Conservation (phyloP, 2,113 vertebrate species). For the Hemichromis elongatus region DNA sequence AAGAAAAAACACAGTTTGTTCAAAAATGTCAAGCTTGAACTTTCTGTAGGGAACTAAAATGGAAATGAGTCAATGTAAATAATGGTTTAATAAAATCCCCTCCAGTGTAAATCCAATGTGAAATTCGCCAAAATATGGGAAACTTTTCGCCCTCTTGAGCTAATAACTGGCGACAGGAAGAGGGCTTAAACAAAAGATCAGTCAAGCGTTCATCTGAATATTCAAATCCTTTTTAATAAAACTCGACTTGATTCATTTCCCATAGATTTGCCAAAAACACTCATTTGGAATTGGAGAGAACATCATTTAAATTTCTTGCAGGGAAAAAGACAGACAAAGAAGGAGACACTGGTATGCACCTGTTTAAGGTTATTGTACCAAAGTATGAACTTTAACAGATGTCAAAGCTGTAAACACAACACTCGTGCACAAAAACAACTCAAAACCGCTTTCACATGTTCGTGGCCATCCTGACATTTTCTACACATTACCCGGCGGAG, state of each 20-base stretch:
- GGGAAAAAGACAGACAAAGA: not conserved
- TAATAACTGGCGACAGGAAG: conserved; percentile 74
- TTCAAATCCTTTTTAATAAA: conserved; percentile 79
- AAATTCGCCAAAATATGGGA: conserved; percentile 72
- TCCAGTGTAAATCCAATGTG: conserved; percentile 72
- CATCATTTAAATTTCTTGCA: conserved; percentile 63
- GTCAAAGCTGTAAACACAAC: not conserved
- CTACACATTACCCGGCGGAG: not conserved
- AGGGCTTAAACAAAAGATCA: conserved; percentile 80
- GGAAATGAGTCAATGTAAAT: conserved; percentile 78
- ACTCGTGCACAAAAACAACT: not conserved
- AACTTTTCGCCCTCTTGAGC: conserved; percentile 75
- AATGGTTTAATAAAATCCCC: conserved; percentile 77
- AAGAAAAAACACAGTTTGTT: conserved; percentile 64
- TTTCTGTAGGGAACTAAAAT: conserved; percentile 69
- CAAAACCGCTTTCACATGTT: not conserved
- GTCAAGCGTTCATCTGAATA: conserved; percentile 80
- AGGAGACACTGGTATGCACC: conserved; percentile 35
- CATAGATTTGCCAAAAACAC: conserved; percentile 67
- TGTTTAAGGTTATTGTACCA: conserved; percentile 36
- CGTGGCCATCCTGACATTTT: not conserved
- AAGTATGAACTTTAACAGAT: not conserved
- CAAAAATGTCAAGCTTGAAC: conserved; percentile 72
- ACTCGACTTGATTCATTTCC: conserved; percentile 70
- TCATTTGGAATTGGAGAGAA: conserved; percentile 55